A percentile compares a stretch with the other conserved stretches of the same genome.
Evolutionary conservation across 2,797 vertebrate genomes (phyloP).

Genomic region (Enteromius afrohamiltoni): DNA sequence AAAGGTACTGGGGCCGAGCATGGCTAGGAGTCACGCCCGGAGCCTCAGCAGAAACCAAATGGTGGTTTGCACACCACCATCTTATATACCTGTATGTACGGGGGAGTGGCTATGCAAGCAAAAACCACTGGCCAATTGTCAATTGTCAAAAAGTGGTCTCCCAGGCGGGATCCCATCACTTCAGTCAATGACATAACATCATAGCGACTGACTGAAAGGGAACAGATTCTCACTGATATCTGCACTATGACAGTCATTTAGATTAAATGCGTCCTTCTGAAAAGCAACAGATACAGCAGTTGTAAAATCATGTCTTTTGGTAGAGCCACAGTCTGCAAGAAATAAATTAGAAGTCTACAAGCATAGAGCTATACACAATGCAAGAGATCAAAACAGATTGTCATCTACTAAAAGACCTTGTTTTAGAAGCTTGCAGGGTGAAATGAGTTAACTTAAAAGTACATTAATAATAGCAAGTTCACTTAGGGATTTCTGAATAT

Average conservation of each 20-base stretch:
- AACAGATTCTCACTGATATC: not conserved
- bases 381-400: conserved; percentile 1
- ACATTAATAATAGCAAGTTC: not conserved
- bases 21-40: too few species aligned
- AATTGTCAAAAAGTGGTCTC: too few species aligned
- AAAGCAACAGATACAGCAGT: conserved; percentile 7
- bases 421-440: not conserved
- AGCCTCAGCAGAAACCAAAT: too few species aligned
- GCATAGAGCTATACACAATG: not conserved
- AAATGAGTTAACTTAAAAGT: not conserved
- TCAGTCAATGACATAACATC: too few species aligned
- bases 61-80: too few species aligned
- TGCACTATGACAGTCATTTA: not conserved
- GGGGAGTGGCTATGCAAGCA: too few species aligned
- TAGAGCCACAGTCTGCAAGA: conserved; percentile 6
- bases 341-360: conserved; percentile 10
- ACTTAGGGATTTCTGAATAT: not conserved
- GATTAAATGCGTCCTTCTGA: not conserved
- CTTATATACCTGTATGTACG: too few species aligned
- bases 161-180: too few species aligned
- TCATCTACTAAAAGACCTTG: not conserved
- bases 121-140: too few species aligned
- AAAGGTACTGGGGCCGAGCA: too few species aligned
- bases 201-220: too few species aligned
- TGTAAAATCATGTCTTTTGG: not conserved